Percentiles rank a stretch among this genome's conserved stretches.
Evolutionary conservation across 2,888 invertebrate genomes (phyloP).

Genomic region (Cynaeus angustus): DNA sequence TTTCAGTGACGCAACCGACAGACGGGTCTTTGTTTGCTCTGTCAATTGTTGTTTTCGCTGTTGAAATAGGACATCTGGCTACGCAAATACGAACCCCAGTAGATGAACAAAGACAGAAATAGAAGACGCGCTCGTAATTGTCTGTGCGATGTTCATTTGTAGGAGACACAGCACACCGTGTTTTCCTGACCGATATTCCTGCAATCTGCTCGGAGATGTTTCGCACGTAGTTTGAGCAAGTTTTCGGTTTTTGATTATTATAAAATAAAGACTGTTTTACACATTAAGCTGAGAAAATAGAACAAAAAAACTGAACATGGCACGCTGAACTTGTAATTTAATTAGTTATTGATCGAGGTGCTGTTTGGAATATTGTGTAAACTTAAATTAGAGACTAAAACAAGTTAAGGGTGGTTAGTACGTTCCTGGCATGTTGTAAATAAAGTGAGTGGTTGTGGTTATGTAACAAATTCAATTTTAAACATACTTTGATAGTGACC

Average conservation of each 20-base stretch:
- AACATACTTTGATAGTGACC: constrained; percentile 16
- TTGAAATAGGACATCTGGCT: constrained; percentile 22
- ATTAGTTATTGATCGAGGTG: constrained; percentile 10
- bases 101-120: constrained; percentile 9
- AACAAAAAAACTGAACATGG: not conserved
- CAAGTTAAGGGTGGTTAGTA: constrained; percentile 12
- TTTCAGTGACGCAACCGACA: constrained; percentile 28
- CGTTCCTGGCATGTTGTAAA: constrained; percentile 14
- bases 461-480: constrained; percentile 9
- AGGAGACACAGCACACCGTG: constrained; percentile 29
- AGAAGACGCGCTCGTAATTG: constrained; percentile 34
- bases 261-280: not conserved
- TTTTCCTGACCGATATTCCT: constrained; percentile 47
- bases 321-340: constrained; percentile 8
- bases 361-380: constrained; percentile 5
- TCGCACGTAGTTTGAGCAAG: constrained; percentile 35
- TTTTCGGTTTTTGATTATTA: constrained; percentile 35
- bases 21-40: constrained; percentile 31
- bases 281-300: not conserved
- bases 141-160: constrained; percentile 41
- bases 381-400: constrained; percentile 3
- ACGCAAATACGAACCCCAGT: constrained; percentile 18
- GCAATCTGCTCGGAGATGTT: constrained; percentile 49
- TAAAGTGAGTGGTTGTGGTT: constrained; percentile 25
- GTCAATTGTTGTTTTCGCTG: constrained; percentile 41